These are phyloP conservation scores for Gymnothorax javanicus DNA, from an alignment of 2,797 vertebrate species.

Conservation along the genomic window DNA sequence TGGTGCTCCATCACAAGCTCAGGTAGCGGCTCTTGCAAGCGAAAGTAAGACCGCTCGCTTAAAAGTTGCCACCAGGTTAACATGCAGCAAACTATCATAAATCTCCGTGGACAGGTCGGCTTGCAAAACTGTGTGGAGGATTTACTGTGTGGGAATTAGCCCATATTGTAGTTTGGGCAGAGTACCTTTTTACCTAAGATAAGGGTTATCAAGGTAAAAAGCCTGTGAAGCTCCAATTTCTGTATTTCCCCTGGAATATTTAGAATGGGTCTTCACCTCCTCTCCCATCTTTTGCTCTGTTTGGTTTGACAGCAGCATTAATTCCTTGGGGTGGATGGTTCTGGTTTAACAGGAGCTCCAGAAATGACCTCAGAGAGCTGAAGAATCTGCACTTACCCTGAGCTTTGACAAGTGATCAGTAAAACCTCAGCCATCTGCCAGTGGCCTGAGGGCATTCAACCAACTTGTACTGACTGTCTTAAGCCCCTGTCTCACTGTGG, in stretches of 20 bases:
- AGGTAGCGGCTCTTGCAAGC: no score
- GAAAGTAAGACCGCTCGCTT: no score
- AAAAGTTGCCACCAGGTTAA: no score
- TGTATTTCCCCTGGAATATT: constrained; percentile 1
- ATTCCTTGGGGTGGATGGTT: neutral
- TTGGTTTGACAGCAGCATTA: constrained; percentile 9
- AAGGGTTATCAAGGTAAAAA: neutral
- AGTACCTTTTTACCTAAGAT: neutral
- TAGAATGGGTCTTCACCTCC: no score
- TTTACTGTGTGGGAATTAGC: no score
- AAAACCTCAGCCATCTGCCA: neutral
- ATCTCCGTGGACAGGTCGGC: no score
- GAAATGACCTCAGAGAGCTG: constrained; percentile 1
- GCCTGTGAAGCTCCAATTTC: neutral
- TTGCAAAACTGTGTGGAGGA: no score
- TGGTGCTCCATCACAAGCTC: no score
- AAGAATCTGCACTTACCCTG: neutral
- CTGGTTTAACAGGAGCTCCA: neutral
- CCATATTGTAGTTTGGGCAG: no score
- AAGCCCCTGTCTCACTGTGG: no score
- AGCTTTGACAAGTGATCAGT: constrained; percentile 1
- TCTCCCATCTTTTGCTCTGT: neutral
- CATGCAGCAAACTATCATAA: no score
- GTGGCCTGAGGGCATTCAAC: neutral
- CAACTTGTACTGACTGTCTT: constrained; percentile 12